Percentiles rank a stretch among this genome's conserved stretches.
Conservation (phyloP, 2,797 vertebrate species). For the Erpetoichthys calabaricus region DNA sequence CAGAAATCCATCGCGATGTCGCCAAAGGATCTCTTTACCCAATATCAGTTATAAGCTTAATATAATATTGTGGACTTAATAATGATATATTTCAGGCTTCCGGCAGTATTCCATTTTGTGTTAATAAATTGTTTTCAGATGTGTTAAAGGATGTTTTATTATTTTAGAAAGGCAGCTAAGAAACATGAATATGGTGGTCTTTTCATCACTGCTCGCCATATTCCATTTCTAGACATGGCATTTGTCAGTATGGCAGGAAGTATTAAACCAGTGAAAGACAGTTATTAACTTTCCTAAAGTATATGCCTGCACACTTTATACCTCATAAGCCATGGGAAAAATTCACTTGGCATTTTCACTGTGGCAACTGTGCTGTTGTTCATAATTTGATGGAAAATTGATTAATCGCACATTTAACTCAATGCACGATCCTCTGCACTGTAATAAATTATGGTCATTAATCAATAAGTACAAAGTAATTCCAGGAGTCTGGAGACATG, state of each 20-base stretch:
- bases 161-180: constrained; percentile 63
- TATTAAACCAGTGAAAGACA: constrained; percentile 81
- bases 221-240: constrained; percentile 67
- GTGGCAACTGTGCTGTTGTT: constrained; percentile 66
- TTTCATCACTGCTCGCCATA: constrained; percentile 84
- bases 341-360: constrained; percentile 71
- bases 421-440: constrained; percentile 85
- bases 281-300: constrained; percentile 70
- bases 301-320: constrained; percentile 55
- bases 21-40: constrained; percentile 72
- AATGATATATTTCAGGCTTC: constrained; percentile 84
- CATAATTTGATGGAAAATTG: constrained; percentile 97
- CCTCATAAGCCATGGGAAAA: constrained; percentile 64
- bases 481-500: constrained; percentile 90
- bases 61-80: constrained; percentile 96
- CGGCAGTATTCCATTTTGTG: constrained; percentile 67
- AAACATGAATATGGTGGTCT: constrained; percentile 59
- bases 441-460: constrained; percentile 99
- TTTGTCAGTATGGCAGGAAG: constrained; percentile 84
- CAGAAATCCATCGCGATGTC: constrained; percentile 71
- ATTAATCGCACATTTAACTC: constrained; percentile 98
- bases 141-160: constrained; percentile 71
- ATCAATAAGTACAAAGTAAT: constrained; percentile 98
- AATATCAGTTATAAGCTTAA: constrained; percentile 78
- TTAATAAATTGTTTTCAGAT: constrained; percentile 78